Conservation (phyloP, 2,888 invertebrate genomes). For the Nasonovia ribisnigri region DNA sequence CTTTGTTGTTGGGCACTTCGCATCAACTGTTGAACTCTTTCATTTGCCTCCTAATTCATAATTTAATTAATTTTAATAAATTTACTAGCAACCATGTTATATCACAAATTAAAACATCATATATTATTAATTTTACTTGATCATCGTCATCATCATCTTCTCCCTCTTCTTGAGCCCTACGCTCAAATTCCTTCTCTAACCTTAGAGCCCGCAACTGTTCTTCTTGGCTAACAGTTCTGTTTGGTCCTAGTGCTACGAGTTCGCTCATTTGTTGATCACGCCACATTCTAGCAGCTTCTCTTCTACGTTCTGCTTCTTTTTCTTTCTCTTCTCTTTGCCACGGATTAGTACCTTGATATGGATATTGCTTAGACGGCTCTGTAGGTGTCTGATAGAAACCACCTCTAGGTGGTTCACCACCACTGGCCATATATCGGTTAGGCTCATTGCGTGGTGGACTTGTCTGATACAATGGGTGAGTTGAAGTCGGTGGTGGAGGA, state of each 20-base stretch:
- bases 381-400: constrained; percentile 75
- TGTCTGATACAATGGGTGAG: constrained; percentile 77
- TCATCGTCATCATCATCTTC: constrained; percentile 79
- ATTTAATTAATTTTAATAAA: not conserved
- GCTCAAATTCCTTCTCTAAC: constrained; percentile 94
- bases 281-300: constrained; percentile 82
- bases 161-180: constrained; percentile 86
- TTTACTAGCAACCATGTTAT: not conserved
- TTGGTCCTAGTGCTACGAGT: constrained; percentile 76
- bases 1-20: constrained; percentile 71
- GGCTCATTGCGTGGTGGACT: constrained; percentile 55
- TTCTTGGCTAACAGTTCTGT: constrained; percentile 83
- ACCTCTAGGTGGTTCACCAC: constrained; percentile 73
- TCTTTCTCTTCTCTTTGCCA: constrained; percentile 96
- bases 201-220: constrained; percentile 90
- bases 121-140: constrained; percentile 66
- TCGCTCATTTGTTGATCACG: constrained; percentile 90
- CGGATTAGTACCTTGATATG: constrained; percentile 77
- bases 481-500: constrained; percentile 79
- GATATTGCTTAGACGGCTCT: constrained; percentile 72
- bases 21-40: constrained; percentile 73
- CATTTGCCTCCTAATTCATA: constrained; percentile 68
- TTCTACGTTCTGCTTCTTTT: constrained; percentile 80
- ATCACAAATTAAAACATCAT: not conserved
- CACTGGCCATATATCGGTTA: constrained; percentile 77